These are phyloP conservation scores for Enteromius unitaeniatus DNA, from an alignment of 2,797 vertebrate genomes.

Conservation along the genomic window DNA sequence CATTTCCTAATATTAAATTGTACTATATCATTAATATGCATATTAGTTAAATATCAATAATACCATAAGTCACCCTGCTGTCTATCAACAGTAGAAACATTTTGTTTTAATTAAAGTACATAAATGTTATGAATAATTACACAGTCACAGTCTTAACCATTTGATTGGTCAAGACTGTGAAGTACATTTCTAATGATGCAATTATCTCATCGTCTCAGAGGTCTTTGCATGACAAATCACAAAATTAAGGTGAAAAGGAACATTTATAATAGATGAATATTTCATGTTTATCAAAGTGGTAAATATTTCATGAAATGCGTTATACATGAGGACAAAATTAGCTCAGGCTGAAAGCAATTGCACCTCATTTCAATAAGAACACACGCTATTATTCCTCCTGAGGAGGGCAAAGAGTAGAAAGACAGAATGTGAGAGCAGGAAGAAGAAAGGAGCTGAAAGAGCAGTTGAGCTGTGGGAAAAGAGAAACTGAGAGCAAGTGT, in stretches of 20 bases:
- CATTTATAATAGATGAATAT: conserved; percentile 53
- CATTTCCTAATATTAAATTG: not conserved
- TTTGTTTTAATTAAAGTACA: not conserved
- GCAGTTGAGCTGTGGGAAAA: not conserved
- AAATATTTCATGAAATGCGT: conserved; percentile 62
- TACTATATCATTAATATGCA: not conserved
- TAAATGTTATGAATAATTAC: not conserved
- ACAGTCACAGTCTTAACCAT: no score
- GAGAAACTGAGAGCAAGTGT: conserved; percentile 18
- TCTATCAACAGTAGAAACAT: not conserved
- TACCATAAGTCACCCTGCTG: not conserved
- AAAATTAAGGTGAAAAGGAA: conserved; percentile 42
- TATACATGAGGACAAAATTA: conserved; percentile 61
- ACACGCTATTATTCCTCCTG: conserved; percentile 29
- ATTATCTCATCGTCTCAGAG: not conserved
- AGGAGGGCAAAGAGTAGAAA: not conserved
- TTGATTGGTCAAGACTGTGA: not conserved
- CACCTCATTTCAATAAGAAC: conserved; percentile 52
- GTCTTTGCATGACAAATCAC: conserved; percentile 32
- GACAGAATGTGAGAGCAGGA: not conserved
- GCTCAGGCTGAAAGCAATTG: conserved; percentile 52
- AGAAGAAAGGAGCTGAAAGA: conserved; percentile 24
- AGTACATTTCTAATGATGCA: conserved; percentile 4
- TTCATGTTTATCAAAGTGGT: conserved; percentile 56
- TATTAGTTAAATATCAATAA: not conserved